A percentile compares a stretch with the other conserved stretches of the same genome.
Evolutionary conservation across 2,113 vertebrate species (phyloP).

Genomic region (Canis aureus): DNA sequence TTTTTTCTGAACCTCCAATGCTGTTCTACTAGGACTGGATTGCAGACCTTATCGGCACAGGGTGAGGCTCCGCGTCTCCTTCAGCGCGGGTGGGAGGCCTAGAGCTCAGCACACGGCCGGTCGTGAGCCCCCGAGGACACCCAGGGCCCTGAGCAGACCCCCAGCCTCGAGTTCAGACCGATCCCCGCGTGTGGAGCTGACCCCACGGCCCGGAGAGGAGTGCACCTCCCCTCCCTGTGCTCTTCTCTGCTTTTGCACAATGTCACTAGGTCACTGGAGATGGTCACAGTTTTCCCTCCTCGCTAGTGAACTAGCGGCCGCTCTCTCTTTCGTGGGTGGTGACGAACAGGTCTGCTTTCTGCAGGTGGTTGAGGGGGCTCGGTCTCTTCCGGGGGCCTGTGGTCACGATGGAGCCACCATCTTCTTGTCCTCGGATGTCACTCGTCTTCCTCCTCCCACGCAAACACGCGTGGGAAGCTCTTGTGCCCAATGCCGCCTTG

Average conservation of each 20-base stretch:
- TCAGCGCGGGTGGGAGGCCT: not conserved
- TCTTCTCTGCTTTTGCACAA: not conserved
- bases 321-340: conserved; percentile 42
- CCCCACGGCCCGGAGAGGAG: not conserved
- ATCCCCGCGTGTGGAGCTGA: not conserved
- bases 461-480: not conserved
- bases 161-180: fast-evolving
- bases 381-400: conserved; percentile 33
- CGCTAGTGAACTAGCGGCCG: conserved; percentile 53
- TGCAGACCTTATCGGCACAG: conserved; percentile 55
- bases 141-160: not conserved
- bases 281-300: conserved; percentile 69
- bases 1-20: not conserved
- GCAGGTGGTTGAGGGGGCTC: not conserved
- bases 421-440: not conserved
- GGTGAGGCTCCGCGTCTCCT: conserved; percentile 62
- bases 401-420: not conserved
- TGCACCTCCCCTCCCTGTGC: not conserved
- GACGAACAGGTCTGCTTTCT: conserved; percentile 45
- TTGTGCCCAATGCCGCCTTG: not conserved
- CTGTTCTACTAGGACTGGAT: conserved; percentile 70
- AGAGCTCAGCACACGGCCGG: not conserved
- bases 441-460: not conserved
- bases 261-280: conserved; percentile 52
- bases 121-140: not conserved